Conservation (phyloP, 30 jellyfish, hydroid and myxozoan genomes). For the Clytia hemisphaerica region DNA sequence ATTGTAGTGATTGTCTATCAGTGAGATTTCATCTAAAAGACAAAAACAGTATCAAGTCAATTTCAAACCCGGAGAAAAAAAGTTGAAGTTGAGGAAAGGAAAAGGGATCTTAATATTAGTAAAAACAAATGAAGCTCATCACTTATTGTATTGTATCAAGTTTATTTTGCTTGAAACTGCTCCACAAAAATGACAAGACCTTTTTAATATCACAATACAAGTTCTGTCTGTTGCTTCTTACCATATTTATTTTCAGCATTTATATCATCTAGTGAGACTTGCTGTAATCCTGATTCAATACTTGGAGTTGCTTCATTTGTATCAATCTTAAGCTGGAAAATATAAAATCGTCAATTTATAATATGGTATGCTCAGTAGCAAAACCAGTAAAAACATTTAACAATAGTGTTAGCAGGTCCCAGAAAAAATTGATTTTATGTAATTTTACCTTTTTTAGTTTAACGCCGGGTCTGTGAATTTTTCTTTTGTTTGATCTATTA, state of each 20-base stretch:
- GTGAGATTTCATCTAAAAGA: constrained; percentile 10
- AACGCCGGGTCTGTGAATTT: constrained; percentile 28
- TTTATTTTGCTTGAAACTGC: too few relatives aligned
- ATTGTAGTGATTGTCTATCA: background rate
- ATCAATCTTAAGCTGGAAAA: constrained; percentile 16
- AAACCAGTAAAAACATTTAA: background rate
- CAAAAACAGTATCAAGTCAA: too few relatives aligned
- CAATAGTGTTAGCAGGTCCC: background rate
- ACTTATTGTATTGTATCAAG: too few relatives aligned
- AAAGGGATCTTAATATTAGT: too few relatives aligned
- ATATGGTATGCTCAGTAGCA: background rate
- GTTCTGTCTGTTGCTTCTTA: too few relatives aligned
- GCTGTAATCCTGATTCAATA: constrained; percentile 31
- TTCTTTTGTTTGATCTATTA: constrained; percentile 41
- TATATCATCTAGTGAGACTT: constrained; percentile 26
- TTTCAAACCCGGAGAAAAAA: too few relatives aligned
- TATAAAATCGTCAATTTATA: background rate
- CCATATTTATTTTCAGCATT: background rate
- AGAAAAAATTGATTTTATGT: background rate
- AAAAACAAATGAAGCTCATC: too few relatives aligned
- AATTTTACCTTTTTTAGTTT: constrained; percentile 25
- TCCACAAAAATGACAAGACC: too few relatives aligned
- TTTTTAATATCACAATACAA: too few relatives aligned
- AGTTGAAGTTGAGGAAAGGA: too few relatives aligned
- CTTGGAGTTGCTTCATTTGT: constrained; percentile 9